Percentiles rank a stretch among this genome's conserved stretches.
These are phyloP conservation scores for Lottia gigantea DNA, from an alignment of 2,888 invertebrate species.

Conservation along the genomic window DNA sequence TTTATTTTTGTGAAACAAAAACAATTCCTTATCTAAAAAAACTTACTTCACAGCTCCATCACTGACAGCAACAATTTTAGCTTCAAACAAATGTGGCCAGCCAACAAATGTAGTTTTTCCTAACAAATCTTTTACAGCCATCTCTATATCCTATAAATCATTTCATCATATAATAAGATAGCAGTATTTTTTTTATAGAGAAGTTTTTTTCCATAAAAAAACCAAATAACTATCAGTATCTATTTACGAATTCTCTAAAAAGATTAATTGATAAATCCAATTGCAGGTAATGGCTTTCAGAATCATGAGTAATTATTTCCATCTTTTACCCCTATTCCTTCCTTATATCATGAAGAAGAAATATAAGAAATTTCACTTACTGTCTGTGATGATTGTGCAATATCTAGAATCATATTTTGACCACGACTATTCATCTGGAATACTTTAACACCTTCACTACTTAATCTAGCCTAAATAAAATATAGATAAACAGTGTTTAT, in stretches of 20 bases:
- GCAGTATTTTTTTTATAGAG: not conserved
- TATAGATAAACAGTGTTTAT: no score
- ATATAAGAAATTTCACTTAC: slow-evolving; percentile 27
- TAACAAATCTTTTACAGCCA: slow-evolving; percentile 76
- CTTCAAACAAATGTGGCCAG: slow-evolving; percentile 94
- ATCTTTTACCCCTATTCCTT: no score
- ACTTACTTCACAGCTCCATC: slow-evolving; percentile 69
- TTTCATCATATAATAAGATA: not conserved
- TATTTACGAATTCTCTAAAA: no score
- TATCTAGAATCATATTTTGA: slow-evolving; percentile 83
- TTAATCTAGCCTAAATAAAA: slow-evolving; percentile 73
- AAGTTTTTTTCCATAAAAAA: no score
- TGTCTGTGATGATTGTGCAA: slow-evolving; percentile 69
- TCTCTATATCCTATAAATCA: slow-evolving; percentile 58
- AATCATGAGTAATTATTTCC: no score
- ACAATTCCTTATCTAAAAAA: not conserved
- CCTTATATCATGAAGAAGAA: no score
- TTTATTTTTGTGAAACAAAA: no score
- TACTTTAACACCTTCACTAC: slow-evolving; percentile 82
- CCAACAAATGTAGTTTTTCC: slow-evolving; percentile 83
- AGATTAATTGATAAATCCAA: no score
- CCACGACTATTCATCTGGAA: slow-evolving; percentile 86
- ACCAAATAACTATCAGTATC: no score
- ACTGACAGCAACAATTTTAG: slow-evolving; percentile 76
- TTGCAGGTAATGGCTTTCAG: no score